Percentiles rank a stretch among this genome's conserved stretches.
These are phyloP conservation scores for Platorchestia sp. DNA, from an alignment of 1,140 invertebrate genomes.

Conservation along the genomic window DNA sequence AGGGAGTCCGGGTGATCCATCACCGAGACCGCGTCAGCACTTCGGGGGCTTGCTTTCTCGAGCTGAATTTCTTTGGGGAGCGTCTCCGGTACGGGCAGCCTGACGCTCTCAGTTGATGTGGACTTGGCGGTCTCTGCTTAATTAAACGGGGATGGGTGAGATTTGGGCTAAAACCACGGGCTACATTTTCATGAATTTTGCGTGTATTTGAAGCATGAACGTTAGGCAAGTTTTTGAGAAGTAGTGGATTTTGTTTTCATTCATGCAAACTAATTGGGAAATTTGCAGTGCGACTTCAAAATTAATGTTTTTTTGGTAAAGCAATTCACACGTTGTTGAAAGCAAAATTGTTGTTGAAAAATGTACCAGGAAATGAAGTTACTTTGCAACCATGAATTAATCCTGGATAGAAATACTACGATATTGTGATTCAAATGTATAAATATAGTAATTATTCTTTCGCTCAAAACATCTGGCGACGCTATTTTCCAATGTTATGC, in stretches of 20 bases:
- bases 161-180: neutral
- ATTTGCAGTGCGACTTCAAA: neutral
- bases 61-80: neutral
- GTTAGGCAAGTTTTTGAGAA: neutral
- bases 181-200: neutral
- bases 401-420: neutral
- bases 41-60: neutral
- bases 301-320: neutral
- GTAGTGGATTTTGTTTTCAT: too few species aligned
- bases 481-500: neutral
- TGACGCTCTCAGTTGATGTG: neutral
- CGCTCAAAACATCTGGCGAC: neutral
- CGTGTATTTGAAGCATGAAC: neutral
- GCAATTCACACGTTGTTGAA: neutral
- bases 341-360: neutral
- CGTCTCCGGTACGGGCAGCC: neutral
- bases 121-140: neutral
- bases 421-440: neutral
- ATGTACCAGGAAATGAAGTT: neutral
- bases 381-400: neutral
- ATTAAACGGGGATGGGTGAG: neutral
- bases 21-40: slow-evolving; percentile 35
- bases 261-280: too few species aligned
- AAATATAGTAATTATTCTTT: neutral
- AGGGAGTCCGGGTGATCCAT: slow-evolving; percentile 44